Percentiles rank a stretch among this genome's conserved stretches.
Evolutionary conservation across 1,140 invertebrate genomes (phyloP).

Genomic region (Himalopsyche phryganea): DNA sequence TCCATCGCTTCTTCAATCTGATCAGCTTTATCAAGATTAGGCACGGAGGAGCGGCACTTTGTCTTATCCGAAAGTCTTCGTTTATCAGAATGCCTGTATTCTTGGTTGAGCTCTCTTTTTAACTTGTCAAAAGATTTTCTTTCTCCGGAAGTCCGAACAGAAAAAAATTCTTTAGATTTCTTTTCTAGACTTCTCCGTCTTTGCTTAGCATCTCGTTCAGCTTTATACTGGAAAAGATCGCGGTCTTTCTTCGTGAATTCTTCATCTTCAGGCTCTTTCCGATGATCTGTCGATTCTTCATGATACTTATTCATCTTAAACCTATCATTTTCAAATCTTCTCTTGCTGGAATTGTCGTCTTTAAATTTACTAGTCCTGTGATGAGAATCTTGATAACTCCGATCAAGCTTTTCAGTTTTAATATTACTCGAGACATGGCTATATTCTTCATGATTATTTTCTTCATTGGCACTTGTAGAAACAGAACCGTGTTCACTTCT

Average conservation of each 20-base stretch:
- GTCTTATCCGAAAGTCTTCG: slow-evolving; percentile 18
- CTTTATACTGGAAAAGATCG: background rate
- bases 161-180: slow-evolving; percentile 8
- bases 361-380: background rate
- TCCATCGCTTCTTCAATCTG: slow-evolving; percentile 13
- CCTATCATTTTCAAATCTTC: slow-evolving; percentile 11
- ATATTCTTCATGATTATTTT: slow-evolving; percentile 25
- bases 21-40: slow-evolving; percentile 9
- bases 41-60: slow-evolving; percentile 6
- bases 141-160: slow-evolving; percentile 19
- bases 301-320: background rate
- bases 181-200: slow-evolving; percentile 4
- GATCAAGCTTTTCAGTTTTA: slow-evolving; percentile 40
- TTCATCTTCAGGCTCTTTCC: slow-evolving; percentile 9
- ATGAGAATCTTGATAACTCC: slow-evolving; percentile 10
- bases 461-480: slow-evolving; percentile 13
- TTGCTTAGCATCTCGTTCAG: background rate
- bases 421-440: slow-evolving; percentile 34
- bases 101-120: slow-evolving; percentile 6
- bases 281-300: slow-evolving; percentile 3
- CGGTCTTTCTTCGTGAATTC: slow-evolving; percentile 10
- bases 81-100: slow-evolving; percentile 9
- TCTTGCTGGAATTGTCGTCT: background rate
- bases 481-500: slow-evolving; percentile 17
- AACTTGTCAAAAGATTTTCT: slow-evolving; percentile 30